Conservation (phyloP, 2,888 invertebrate genomes). For the Hydraecia micacea region DNA sequence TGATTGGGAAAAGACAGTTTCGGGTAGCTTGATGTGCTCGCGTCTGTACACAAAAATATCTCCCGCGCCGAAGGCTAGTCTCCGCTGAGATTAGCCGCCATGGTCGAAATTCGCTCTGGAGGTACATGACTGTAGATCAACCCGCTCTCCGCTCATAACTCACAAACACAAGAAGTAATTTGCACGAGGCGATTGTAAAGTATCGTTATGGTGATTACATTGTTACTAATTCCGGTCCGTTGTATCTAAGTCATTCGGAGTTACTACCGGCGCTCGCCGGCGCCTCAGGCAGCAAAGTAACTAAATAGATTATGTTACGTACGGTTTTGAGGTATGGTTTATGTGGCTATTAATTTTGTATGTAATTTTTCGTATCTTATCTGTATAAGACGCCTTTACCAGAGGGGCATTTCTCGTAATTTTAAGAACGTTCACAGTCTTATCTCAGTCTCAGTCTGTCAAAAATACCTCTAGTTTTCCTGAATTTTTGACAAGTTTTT, state of each 20-base stretch:
- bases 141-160: slow-evolving; percentile 63
- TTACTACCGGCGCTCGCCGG: slow-evolving; percentile 25
- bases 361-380: neutral
- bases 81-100: neutral
- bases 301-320: slow-evolving; percentile 45
- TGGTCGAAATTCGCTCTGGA: neutral
- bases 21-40: too few relatives aligned
- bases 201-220: slow-evolving; percentile 86
- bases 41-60: neutral
- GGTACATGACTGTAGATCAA: neutral
- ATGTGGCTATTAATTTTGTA: slow-evolving; percentile 2
- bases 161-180: slow-evolving; percentile 79
- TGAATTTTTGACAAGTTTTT: neutral
- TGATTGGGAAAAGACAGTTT: too few relatives aligned
- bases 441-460: neutral
- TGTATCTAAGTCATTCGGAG: slow-evolving; percentile 63
- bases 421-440: too few relatives aligned
- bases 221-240: slow-evolving; percentile 60
- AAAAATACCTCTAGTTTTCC: neutral
- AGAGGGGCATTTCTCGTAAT: too few relatives aligned
- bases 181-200: slow-evolving; percentile 85
- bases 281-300: slow-evolving; percentile 51
- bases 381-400: too few relatives aligned
- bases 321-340: slow-evolving; percentile 12
- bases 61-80: neutral